Conservation (phyloP, 2,113 vertebrate genomes). For the Tringa solitaria region DNA sequence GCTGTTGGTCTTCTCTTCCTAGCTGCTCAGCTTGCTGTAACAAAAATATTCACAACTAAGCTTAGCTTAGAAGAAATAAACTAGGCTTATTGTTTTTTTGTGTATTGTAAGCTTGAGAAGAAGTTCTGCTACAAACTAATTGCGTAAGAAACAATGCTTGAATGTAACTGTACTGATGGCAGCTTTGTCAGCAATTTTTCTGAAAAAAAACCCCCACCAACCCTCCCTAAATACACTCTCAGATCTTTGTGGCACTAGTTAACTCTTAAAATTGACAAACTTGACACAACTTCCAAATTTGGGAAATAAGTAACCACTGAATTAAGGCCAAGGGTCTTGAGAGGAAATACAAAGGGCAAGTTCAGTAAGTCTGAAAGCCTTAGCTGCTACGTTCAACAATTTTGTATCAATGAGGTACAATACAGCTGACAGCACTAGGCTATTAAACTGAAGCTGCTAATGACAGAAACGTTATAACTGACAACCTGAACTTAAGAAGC, state of each 20-base stretch:
- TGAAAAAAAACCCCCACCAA: background rate
- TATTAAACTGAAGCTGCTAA: background rate
- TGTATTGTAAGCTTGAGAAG: background rate
- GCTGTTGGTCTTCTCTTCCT: constrained; percentile 91
- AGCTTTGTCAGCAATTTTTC: background rate
- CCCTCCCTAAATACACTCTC: background rate
- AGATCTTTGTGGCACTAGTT: background rate
- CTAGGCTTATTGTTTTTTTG: background rate
- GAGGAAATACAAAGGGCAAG: background rate
- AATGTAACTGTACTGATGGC: background rate
- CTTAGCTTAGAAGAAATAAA: background rate
- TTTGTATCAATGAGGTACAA: background rate
- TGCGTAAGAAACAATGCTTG: background rate
- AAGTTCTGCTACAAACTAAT: background rate
- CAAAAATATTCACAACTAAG: background rate
- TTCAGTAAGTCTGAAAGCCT: background rate
- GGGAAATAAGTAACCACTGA: background rate
- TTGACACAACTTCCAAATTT: background rate
- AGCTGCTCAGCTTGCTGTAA: constrained; percentile 92
- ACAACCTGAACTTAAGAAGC: background rate
- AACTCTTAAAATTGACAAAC: background rate
- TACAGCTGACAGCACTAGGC: accelerated
- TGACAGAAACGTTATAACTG: background rate
- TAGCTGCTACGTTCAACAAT: background rate
- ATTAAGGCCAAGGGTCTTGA: background rate